Evolutionary conservation across 2,888 invertebrate genomes (phyloP).

Genomic region (Oasisia sp.): DNA sequence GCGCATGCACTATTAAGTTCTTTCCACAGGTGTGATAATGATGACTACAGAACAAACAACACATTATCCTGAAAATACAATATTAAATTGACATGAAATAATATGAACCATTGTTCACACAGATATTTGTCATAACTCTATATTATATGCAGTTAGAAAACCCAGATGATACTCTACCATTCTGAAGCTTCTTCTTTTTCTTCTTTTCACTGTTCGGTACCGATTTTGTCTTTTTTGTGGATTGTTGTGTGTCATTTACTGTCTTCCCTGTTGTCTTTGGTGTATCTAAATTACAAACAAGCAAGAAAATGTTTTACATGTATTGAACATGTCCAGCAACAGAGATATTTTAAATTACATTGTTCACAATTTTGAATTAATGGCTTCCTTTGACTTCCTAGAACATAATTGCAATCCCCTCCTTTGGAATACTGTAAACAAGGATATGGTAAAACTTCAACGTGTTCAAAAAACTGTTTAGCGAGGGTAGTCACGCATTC

Average conservation of each 20-base stretch:
- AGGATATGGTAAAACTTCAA: too few relatives aligned
- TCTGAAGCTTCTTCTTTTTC: slow-evolving; percentile 10
- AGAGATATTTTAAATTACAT: neutral
- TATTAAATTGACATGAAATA: too few relatives aligned
- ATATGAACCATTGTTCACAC: neutral
- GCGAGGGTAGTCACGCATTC: too few relatives aligned
- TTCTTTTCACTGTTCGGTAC: neutral
- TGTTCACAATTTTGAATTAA: neutral
- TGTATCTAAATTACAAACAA: neutral
- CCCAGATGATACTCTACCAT: neutral
- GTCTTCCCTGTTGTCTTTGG: neutral
- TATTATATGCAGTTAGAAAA: neutral
- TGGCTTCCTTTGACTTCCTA: neutral
- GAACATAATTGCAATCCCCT: neutral
- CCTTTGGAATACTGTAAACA: too few relatives aligned
- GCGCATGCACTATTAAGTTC: too few relatives aligned
- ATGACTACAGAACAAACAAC: too few relatives aligned
- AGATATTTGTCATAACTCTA: neutral
- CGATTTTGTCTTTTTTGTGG: neutral
- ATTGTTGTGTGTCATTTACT: neutral
- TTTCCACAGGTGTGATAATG: too few relatives aligned
- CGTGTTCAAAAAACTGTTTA: too few relatives aligned
- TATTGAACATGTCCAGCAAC: neutral
- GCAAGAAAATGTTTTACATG: neutral
- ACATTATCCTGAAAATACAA: too few relatives aligned